These are phyloP conservation scores for Encarsia formosa DNA, from an alignment of 2,888 invertebrate species.

Conservation along the genomic window DNA sequence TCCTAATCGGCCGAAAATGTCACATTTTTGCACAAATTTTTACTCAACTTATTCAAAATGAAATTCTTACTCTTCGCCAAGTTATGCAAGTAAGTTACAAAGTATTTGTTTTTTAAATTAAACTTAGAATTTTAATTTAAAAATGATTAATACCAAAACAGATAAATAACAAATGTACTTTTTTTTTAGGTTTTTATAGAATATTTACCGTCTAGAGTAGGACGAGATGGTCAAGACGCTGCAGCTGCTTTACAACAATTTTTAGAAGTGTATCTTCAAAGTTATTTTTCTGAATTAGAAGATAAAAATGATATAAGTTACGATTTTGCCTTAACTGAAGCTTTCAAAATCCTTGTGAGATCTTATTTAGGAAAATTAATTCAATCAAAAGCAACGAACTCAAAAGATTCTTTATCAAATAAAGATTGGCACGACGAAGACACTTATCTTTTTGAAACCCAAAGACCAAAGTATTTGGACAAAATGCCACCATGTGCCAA, in stretches of 20 bases:
- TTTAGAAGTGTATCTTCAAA: conserved; percentile 45
- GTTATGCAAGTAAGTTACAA: conserved; percentile 51
- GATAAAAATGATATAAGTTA: conserved; percentile 44
- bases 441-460: conserved; percentile 51
- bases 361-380: conserved; percentile 58
- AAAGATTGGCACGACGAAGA: conserved; percentile 36
- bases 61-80: conserved; percentile 50
- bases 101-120: too few relatives aligned
- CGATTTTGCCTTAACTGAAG: conserved; percentile 54
- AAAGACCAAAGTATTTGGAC: conserved; percentile 53
- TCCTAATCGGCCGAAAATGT: conserved; percentile 54
- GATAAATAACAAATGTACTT: too few relatives aligned
- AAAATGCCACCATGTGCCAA: conserved; percentile 53
- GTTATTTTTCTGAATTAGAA: conserved; percentile 35
- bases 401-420: conserved; percentile 29
- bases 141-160: too few relatives aligned
- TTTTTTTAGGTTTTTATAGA: conserved; percentile 60
- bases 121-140: too few relatives aligned
- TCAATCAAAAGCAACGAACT: conserved; percentile 41
- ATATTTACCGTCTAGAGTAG: conserved; percentile 64
- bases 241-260: conserved; percentile 47
- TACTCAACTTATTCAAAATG: conserved; percentile 52
- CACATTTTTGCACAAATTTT: conserved; percentile 53
- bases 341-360: conserved; percentile 60
- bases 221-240: conserved; percentile 51